These are phyloP conservation scores for Harmothoe impar DNA, from an alignment of 2,888 invertebrate genomes.

Conservation along the genomic window DNA sequence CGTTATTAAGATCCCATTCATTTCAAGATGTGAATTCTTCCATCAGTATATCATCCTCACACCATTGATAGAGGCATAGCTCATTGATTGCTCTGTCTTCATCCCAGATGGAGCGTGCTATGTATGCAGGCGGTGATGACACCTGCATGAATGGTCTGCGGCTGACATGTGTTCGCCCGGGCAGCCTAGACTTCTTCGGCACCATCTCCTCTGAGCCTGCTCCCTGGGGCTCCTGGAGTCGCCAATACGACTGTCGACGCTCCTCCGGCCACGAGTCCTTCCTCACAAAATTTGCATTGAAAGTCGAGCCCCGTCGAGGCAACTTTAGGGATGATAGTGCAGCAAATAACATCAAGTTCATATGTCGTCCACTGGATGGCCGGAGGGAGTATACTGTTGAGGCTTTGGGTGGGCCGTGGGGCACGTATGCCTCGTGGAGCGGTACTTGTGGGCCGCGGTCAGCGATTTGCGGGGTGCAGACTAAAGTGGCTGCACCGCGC, in stretches of 20 bases:
- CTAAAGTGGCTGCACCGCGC: constrained; percentile 37
- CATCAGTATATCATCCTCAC: too few species aligned
- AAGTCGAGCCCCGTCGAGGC: constrained; percentile 41
- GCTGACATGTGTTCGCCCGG: constrained; percentile 3
- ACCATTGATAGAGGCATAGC: too few species aligned
- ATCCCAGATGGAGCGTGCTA: constrained; percentile 35
- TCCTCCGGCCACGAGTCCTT: constrained; percentile 38
- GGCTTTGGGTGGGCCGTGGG: constrained; percentile 56
- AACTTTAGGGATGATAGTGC: constrained; percentile 58
- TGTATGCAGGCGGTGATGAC: constrained; percentile 53
- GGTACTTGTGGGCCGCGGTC: constrained; percentile 47
- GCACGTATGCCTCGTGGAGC: constrained; percentile 37
- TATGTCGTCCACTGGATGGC: constrained; percentile 22
- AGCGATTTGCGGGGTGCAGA: constrained; percentile 60
- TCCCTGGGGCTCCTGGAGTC: constrained; percentile 53
- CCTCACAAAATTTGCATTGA: constrained; percentile 13
- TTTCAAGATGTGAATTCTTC: too few species aligned
- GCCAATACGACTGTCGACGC: neutral
- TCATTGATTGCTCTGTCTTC: neutral
- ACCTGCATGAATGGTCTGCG: constrained; percentile 50
- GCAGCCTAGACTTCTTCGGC: constrained; percentile 29
- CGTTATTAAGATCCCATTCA: too few species aligned
- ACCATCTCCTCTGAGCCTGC: constrained; percentile 45
- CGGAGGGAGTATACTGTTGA: constrained; percentile 24
- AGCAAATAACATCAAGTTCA: constrained; percentile 59